These are phyloP conservation scores for Drosophila infuscata DNA, from an alignment of 2,888 invertebrate species.

Conservation along the genomic window DNA sequence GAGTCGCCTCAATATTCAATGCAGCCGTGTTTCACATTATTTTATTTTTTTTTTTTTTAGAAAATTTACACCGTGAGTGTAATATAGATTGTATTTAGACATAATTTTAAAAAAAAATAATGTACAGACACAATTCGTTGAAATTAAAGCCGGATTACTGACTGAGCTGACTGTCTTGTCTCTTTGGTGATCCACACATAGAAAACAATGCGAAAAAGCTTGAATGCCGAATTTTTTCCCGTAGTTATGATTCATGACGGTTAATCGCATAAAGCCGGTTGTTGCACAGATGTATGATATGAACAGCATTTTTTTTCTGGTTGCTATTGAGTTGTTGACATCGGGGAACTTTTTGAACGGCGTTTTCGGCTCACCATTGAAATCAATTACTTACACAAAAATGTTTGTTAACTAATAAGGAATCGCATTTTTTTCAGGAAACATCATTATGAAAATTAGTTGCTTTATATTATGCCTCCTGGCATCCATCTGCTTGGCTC, in stretches of 20 bases:
- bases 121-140: no score
- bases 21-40: not conserved
- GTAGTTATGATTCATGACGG: not conserved
- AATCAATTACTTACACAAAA: not conserved
- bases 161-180: not conserved
- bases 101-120: no score
- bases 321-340: not conserved
- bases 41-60: not conserved
- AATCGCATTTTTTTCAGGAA: conserved; percentile 17
- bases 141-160: not conserved
- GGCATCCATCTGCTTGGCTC: conserved; percentile 35
- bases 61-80: not conserved
- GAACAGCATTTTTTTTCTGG: not conserved
- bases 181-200: not conserved
- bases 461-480: conserved; percentile 44
- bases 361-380: not conserved
- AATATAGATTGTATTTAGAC: not conserved
- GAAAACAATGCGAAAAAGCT: not conserved
- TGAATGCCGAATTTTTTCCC: not conserved
- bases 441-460: conserved; percentile 25
- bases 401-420: not conserved
- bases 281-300: not conserved
- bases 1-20: not conserved
- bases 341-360: not conserved
- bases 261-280: not conserved